Percentiles rank a stretch among this genome's conserved stretches.
Evolutionary conservation across 2,888 invertebrate species (phyloP).

Genomic region (Antitype chi): DNA sequence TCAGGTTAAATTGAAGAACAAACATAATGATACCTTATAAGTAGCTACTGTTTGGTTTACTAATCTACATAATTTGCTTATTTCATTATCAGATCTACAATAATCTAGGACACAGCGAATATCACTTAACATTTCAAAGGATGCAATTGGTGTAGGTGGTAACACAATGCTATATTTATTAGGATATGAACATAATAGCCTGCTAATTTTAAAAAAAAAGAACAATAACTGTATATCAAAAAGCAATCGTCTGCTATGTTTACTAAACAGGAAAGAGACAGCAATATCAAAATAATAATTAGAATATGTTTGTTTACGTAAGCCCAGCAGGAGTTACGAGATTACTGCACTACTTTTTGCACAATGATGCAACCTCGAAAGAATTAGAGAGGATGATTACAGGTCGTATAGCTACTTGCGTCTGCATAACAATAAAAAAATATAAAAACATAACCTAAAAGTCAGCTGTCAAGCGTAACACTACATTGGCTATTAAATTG

Average conservation of each 20-base stretch:
- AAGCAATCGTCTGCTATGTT: slow-evolving; percentile 39
- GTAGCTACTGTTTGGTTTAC: slow-evolving; percentile 33
- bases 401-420: slow-evolving; percentile 45
- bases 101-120: slow-evolving; percentile 23
- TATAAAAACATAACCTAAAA: slow-evolving; percentile 87
- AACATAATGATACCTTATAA: slow-evolving; percentile 20
- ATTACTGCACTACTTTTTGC: slow-evolving; percentile 37
- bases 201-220: neutral
- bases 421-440: slow-evolving; percentile 66
- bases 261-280: slow-evolving; percentile 47
- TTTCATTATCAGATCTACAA: slow-evolving; percentile 29
- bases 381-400: slow-evolving; percentile 58
- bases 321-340: slow-evolving; percentile 32
- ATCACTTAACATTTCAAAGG: slow-evolving; percentile 1
- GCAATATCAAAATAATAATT: slow-evolving; percentile 49
- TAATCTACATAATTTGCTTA: slow-evolving; percentile 45
- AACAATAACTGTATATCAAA: slow-evolving; percentile 12
- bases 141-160: slow-evolving; percentile 38
- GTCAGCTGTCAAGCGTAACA: slow-evolving; percentile 77
- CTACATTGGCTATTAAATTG: slow-evolving; percentile 52
- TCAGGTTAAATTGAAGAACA: slow-evolving; percentile 8
- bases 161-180: slow-evolving; percentile 28
- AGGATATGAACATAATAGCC: neutral
- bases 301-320: slow-evolving; percentile 49
- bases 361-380: slow-evolving; percentile 49